Conservation (phyloP, 2,797 vertebrate species). For the Poecilia picta region DNA sequence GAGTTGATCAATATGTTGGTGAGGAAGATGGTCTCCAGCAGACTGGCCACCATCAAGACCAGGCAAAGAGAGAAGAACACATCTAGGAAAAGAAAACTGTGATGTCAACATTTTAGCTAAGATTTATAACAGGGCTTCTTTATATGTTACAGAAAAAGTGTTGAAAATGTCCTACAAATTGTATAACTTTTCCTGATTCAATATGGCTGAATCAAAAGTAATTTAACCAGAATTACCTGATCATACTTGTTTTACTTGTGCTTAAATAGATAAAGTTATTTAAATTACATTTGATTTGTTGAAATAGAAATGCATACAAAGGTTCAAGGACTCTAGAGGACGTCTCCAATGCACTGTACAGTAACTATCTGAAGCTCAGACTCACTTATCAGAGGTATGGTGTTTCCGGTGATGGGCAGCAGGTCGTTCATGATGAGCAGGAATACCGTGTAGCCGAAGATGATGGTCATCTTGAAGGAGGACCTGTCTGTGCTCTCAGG, state of each 20-base stretch:
- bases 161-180: neutral
- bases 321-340: neutral
- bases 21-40: conserved; percentile 80
- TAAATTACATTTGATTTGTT: neutral
- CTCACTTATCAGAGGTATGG: conserved; percentile 79
- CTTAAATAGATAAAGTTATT: neutral
- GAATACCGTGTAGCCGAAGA: conserved; percentile 84
- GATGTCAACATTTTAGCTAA: neutral
- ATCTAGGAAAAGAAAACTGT: conserved; percentile 47
- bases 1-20: conserved; percentile 71
- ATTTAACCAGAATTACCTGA: neutral
- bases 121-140: neutral
- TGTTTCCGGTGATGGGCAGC: conserved; percentile 75
- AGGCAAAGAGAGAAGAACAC: conserved; percentile 80
- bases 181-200: neutral
- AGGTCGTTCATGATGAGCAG: conserved; percentile 82
- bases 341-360: neutral
- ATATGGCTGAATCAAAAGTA: neutral
- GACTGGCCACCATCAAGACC: conserved; percentile 81
- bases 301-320: neutral
- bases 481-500: conserved; percentile 73
- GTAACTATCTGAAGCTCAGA: neutral
- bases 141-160: neutral
- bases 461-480: conserved; percentile 84
- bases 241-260: neutral